Base-by-base conservation (phyloP, 1,140 invertebrate species). In the Berghia stephanieae region DNA sequence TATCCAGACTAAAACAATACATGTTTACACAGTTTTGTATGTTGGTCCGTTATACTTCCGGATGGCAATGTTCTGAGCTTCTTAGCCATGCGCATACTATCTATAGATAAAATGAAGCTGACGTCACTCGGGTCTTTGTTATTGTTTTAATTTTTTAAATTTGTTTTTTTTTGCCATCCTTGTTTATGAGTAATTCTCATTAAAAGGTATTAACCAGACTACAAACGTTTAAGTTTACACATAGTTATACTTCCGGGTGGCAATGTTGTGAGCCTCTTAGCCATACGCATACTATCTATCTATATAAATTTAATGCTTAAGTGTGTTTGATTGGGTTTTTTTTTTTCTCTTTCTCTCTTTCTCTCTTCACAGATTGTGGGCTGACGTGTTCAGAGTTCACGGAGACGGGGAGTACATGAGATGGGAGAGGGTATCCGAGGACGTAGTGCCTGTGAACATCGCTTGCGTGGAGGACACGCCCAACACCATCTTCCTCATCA, bases 391-490 rank as follows among this genome's bases (percentile, higher is more conserved):
- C 91, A 95, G 97, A 90, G 97, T 98, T 83, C 96, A 95, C 80
- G 95, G 85, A 8, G 83, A 85, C 70, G 87, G 94, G n/a, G 87
- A 86, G 36, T 87, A 86, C 57, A 85, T 87, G 80, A 82, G 85
- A 77, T 98, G 97, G 97, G 95, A 97, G 91, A 95, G 98, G 91
- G 95, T 99, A 74, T 97, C 96, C 73, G 96, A 98, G 90, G 97
- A 98, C 91, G 93, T 98, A 87, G 97, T 99, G 74, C 97, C 97
- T 75, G 96, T 98, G 71, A 98, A 98, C 91, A 97, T 98, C 89
- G 96, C 96, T 75, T 98, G 96, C 91, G 95, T 98, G 84, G 95
- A 97, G 90, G 96, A 98, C 90, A 95, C 95, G 63, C 96, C 96
- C 24, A 95, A 96, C 91, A 97, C 96, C 89, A 94, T 98, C 84